phyloP scores from a whole-genome alignment of 2,888 invertebrate species.

The Lottia gigantea region DNA sequence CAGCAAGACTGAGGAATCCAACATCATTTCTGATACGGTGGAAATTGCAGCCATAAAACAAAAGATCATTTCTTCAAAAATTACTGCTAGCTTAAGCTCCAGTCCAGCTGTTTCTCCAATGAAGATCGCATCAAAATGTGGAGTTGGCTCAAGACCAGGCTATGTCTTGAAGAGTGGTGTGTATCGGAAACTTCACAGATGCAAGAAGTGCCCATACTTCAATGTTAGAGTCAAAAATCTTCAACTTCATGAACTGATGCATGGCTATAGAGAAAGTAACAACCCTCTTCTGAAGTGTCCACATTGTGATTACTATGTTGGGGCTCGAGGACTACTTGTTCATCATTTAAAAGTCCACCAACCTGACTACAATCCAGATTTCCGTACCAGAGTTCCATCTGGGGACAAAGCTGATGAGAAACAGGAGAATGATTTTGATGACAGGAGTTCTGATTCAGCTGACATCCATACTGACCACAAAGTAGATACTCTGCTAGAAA shows the following conservation, averaged over 20 bases:
- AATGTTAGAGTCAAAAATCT: slow-evolving; percentile 84
- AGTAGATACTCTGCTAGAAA: slow-evolving; percentile 75
- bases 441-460: slow-evolving; percentile 36
- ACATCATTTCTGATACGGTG: slow-evolving; percentile 54
- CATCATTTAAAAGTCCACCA: slow-evolving; percentile 76
- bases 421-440: slow-evolving; percentile 38
- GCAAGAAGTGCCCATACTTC: slow-evolving; percentile 85
- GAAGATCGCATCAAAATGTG: slow-evolving; percentile 49
- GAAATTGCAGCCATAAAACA: slow-evolving; percentile 62
- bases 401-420: slow-evolving; percentile 51
- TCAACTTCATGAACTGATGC: slow-evolving; percentile 86
- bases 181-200: slow-evolving; percentile 83
- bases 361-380: slow-evolving; percentile 41
- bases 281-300: slow-evolving; percentile 74
- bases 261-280: slow-evolving; percentile 69
- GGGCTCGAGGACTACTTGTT: slow-evolving; percentile 78
- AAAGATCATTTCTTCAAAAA: slow-evolving; percentile 60
- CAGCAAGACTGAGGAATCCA: slow-evolving; percentile 52
- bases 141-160: slow-evolving; percentile 51
- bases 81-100: slow-evolving; percentile 56
- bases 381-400: slow-evolving; percentile 33
- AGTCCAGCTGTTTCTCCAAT: slow-evolving; percentile 53
- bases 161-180: slow-evolving; percentile 57
- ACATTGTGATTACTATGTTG: slow-evolving; percentile 84
- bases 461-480: slow-evolving; percentile 46